phyloP scores from a whole-genome alignment of 2,797 vertebrate genomes.

The Enteromius argenteus region DNA sequence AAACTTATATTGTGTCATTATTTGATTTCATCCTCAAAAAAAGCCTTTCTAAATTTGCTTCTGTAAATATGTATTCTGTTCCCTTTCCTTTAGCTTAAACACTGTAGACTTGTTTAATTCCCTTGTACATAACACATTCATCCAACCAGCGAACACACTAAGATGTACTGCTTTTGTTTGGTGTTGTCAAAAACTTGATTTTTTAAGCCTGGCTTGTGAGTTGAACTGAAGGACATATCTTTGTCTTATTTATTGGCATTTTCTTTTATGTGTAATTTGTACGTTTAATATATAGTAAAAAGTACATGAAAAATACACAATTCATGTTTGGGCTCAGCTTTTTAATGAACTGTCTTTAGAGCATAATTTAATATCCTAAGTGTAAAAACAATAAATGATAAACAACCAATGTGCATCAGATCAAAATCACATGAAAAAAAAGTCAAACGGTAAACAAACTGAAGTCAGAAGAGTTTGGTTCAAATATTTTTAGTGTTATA shows the following conservation, averaged over 20 bases:
- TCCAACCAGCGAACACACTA: neutral
- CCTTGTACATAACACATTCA: neutral
- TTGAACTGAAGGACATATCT: neutral
- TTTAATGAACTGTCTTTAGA: neutral
- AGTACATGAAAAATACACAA: neutral
- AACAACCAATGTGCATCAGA: neutral
- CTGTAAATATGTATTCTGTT: neutral
- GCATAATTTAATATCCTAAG: neutral
- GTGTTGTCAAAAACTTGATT: neutral
- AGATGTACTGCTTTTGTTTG: neutral
- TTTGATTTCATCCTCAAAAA: neutral
- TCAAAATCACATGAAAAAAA: neutral
- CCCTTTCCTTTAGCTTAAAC: neutral
- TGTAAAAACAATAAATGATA: neutral
- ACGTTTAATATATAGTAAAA: neutral
- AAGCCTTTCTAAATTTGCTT: neutral
- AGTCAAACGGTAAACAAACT: conserved; percentile 57
- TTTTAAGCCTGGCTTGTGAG: neutral
- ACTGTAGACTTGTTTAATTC: neutral
- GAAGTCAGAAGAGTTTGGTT: conserved; percentile 61
- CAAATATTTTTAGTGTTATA: conserved; percentile 65
- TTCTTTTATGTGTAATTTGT: neutral
- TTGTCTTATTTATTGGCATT: neutral
- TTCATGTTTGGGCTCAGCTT: neutral
- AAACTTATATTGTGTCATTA: neutral